Percentiles rank a stretch among this genome's conserved stretches.
Conservation (phyloP, 23 tunicate species). For the Ciona savignyi region DNA sequence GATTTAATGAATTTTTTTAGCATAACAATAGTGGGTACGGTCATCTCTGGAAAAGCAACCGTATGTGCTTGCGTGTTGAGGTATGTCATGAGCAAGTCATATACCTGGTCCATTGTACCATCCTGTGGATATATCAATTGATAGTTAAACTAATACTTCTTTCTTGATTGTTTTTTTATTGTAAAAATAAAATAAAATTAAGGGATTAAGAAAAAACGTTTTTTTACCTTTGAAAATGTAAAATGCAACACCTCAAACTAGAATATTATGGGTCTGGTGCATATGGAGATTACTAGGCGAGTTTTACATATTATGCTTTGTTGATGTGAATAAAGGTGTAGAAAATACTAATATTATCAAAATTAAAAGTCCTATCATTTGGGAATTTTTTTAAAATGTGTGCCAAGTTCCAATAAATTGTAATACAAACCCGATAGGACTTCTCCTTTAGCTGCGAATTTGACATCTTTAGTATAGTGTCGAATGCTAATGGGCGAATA, state of each 20-base stretch:
- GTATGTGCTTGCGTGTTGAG: slow-evolving; percentile 88
- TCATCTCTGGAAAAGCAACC: slow-evolving; percentile 75
- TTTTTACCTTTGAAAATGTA: no score
- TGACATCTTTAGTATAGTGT: slow-evolving; percentile 54
- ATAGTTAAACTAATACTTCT: no score
- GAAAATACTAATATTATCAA: background rate
- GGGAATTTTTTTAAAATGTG: no score
- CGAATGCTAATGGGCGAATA: slow-evolving; percentile 25
- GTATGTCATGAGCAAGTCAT: slow-evolving; percentile 59
- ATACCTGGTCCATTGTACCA: slow-evolving; percentile 53
- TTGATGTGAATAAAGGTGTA: background rate
- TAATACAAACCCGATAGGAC: slow-evolving; percentile 27
- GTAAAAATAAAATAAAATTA: no score
- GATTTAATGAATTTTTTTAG: slow-evolving; percentile 57
- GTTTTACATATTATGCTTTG: background rate
- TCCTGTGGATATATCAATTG: no score
- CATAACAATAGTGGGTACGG: slow-evolving; percentile 39
- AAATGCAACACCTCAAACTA: no score
- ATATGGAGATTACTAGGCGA: background rate
- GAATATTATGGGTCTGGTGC: background rate
- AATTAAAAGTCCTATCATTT: no score
- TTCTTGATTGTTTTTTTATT: no score
- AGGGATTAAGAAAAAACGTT: no score
- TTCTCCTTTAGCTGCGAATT: slow-evolving; percentile 61
- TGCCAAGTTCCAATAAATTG: no score